Base-by-base conservation (phyloP, 2,888 invertebrate genomes). In the Caenorhabditis becei region DNA sequence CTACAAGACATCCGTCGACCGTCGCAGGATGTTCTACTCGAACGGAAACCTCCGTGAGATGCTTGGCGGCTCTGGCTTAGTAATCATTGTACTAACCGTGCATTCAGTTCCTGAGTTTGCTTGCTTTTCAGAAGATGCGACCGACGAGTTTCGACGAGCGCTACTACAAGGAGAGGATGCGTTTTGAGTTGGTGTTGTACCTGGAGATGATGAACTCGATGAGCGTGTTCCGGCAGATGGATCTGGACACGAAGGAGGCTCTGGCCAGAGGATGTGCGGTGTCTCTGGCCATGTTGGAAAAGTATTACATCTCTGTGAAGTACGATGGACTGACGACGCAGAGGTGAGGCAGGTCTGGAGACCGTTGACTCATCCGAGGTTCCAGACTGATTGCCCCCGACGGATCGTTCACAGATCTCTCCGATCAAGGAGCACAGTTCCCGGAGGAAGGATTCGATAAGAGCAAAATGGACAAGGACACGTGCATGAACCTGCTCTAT, bases 11-110 rank as follows among this genome's bases (percentile, higher is more conserved):
- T 81, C 88, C 8, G 47, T 80, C 1, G 87, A 88, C 26, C 70
- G 89, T 10, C 80, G 89, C 58, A 77, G 88, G 28, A 80, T 89
- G 59, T 82, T 88, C 71, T 86, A 85, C 65, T 86, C 88, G 51
- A 83, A 86, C 10, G 80, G 83, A 20, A 77, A 83, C 1, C 61
- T 89, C 16, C 44, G 82, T 4, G 87, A 88, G 58, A 85, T 89
- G 41, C 56, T 89, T 26, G 84, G 80, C 24, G 86, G 87, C n/a
- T 82, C 82, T 11, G 80, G 67, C 35, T 83, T 87, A 71, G 87
- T 85, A 63, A 62, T 69, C 14, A 51, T 71, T 44, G 65, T 78
- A 65, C 66, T 74, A 61, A 66, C 63, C 41, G 16, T 54, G 5
- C 47, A 20, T 14, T 49, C 37, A 20, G 26, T 69, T 44, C 61